Percentiles rank a stretch among this genome's conserved stretches.
Evolutionary conservation across 2,797 vertebrate genomes (phyloP).

Genomic region (Peromyscus melanophrys): DNA sequence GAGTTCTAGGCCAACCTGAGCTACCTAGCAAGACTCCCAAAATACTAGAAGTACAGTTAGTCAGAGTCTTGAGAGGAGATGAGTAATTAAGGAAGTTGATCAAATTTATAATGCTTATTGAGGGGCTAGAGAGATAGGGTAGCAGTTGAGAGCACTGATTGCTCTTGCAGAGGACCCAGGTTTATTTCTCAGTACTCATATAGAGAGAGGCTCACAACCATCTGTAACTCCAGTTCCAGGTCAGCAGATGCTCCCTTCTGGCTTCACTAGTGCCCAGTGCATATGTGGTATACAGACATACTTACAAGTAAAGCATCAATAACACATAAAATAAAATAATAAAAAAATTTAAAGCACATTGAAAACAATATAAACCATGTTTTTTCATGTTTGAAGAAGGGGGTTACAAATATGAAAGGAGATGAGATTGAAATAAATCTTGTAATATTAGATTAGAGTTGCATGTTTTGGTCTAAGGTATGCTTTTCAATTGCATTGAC

Average conservation of each 20-base stretch:
- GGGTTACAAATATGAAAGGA: not conserved
- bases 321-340: not conserved
- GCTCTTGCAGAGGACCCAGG: not conserved
- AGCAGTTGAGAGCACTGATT: not conserved
- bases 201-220: not conserved
- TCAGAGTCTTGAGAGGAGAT: accelerated
- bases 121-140: not conserved
- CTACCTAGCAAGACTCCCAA: not conserved
- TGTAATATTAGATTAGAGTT: not conserved
- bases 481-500: not conserved
- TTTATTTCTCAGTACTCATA: not conserved
- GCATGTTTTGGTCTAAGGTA: not conserved
- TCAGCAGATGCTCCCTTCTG: not conserved
- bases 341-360: not conserved
- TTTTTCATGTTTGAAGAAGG: not conserved
- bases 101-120: not conserved
- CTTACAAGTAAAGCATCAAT: not conserved
- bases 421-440: not conserved
- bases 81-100: not conserved
- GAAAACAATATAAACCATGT: not conserved
- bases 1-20: not conserved
- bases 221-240: not conserved
- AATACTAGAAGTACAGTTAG: not conserved
- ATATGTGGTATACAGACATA: not conserved
- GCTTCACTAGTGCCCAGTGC: not conserved